Conservation (phyloP, 2,113 vertebrate species). For the Casuarius casuarius region DNA sequence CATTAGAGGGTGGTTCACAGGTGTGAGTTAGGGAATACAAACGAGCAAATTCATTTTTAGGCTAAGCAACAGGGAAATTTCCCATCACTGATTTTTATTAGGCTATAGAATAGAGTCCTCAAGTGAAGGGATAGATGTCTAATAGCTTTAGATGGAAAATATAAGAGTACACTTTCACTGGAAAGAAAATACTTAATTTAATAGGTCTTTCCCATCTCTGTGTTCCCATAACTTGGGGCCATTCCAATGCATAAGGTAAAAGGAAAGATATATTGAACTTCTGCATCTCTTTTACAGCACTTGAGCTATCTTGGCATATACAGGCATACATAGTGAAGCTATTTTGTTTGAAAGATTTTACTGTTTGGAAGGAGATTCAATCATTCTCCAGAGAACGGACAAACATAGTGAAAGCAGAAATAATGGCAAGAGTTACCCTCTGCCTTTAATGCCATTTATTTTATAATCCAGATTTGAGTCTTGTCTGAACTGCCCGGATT, state of each 20-base stretch:
- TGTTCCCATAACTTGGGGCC: background rate
- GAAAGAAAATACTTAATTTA: conserved; percentile 30
- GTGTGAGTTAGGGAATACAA: conserved; percentile 64
- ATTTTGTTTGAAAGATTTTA: conserved; percentile 49
- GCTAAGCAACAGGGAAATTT: conserved; percentile 67
- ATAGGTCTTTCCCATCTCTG: conserved; percentile 40
- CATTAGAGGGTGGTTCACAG: conserved; percentile 55
- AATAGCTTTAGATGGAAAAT: conserved; percentile 73
- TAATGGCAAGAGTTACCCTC: background rate
- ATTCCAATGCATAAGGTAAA: conserved; percentile 24
- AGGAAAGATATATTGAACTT: conserved; percentile 11
- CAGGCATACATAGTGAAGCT: conserved; percentile 12
- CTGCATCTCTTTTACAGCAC: background rate
- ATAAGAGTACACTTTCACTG: background rate
- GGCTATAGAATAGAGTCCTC: conserved; percentile 65
- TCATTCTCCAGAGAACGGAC: conserved; percentile 14
- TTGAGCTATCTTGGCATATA: conserved; percentile 1
- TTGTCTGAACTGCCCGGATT: background rate
- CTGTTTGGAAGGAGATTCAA: conserved; percentile 38
- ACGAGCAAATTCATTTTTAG: conserved; percentile 61
- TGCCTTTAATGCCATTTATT: conserved; percentile 10
- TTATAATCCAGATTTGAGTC: background rate
- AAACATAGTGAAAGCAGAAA: conserved; percentile 37
- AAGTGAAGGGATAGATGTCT: conserved; percentile 61
- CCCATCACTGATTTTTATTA: conserved; percentile 70